These are phyloP conservation scores for Candidula unifasciata DNA, from an alignment of 2,888 invertebrate species.

Conservation along the genomic window DNA sequence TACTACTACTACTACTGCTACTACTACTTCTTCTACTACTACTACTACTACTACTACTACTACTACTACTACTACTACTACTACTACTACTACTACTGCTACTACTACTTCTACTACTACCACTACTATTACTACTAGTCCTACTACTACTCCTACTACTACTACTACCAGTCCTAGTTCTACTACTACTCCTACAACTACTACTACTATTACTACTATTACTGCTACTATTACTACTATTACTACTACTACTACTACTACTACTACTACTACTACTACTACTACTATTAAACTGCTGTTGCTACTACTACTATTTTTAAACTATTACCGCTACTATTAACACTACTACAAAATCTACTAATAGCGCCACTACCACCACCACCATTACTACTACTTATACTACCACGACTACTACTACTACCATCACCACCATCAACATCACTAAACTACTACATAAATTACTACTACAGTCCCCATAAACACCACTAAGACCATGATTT, in stretches of 20 bases:
- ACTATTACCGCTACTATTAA: conserved; percentile 43
- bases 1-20: no score
- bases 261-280: conserved; percentile 24
- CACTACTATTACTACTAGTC: no score
- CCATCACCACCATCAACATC: no score
- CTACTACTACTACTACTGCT: conserved; percentile 50
- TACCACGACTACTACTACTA: no score
- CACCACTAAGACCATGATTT: no score
- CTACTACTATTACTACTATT: no score
- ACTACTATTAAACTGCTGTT: conserved; percentile 18
- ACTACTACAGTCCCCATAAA: no score
- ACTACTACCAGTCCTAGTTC: conserved; percentile 43
- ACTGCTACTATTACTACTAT: no score
- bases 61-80: conserved; percentile 48
- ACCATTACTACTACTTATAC: not conserved
- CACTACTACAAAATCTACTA: conserved; percentile 44
- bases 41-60: conserved; percentile 47
- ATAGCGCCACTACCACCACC: conserved; percentile 35
- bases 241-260: not conserved
- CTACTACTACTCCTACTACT: conserved; percentile 48
- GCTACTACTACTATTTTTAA: no score
- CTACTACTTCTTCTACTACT: not conserved
- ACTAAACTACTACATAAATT: no score
- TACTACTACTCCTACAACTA: no score
- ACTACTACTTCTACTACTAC: conserved; percentile 34